phyloP scores from a whole-genome alignment of 2,888 invertebrate species.

The Eupithecia dodoneata region DNA sequence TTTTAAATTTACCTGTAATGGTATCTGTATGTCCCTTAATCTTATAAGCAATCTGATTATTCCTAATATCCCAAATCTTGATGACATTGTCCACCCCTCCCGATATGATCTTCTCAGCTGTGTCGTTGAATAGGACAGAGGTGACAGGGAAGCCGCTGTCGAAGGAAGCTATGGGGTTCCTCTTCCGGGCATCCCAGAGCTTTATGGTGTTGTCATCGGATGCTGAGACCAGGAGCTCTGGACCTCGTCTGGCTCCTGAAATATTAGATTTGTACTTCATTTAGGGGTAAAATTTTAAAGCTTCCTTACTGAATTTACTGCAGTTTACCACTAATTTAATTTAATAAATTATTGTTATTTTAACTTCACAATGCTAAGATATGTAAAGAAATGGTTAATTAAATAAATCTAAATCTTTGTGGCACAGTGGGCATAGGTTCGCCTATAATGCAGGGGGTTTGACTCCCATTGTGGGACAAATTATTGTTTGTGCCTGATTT shows the following conservation, averaged over 20 bases:
- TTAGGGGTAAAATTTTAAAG: not conserved
- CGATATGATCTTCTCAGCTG: conserved; percentile 96
- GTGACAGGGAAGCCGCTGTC: conserved; percentile 92
- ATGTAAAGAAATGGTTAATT: too few relatives aligned
- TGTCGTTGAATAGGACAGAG: conserved; percentile 96
- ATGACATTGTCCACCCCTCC: conserved; percentile 99
- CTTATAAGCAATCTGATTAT: conserved; percentile 91
- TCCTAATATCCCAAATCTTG: conserved; percentile 98
- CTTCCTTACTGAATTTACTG: not conserved
- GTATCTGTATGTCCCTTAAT: conserved; percentile 98
- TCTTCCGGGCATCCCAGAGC: conserved; percentile 96
- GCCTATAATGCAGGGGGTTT: too few relatives aligned
- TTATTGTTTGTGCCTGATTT: too few relatives aligned
- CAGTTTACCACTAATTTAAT: not conserved
- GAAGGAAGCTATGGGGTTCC: conserved; percentile 89
- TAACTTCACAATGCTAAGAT: too few relatives aligned
- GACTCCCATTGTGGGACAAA: too few relatives aligned
- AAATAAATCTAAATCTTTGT: too few relatives aligned
- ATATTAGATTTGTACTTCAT: conserved; percentile 12
- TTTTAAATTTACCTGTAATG: conserved; percentile 88
- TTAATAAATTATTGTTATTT: too few relatives aligned
- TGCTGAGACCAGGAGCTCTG: conserved; percentile 95
- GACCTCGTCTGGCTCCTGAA: conserved; percentile 92
- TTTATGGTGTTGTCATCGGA: conserved; percentile 97
- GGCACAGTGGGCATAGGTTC: too few relatives aligned